Base-by-base conservation (phyloP, 92 coral and sea anemone genomes). In the Parazoanthus darwini region DNA sequence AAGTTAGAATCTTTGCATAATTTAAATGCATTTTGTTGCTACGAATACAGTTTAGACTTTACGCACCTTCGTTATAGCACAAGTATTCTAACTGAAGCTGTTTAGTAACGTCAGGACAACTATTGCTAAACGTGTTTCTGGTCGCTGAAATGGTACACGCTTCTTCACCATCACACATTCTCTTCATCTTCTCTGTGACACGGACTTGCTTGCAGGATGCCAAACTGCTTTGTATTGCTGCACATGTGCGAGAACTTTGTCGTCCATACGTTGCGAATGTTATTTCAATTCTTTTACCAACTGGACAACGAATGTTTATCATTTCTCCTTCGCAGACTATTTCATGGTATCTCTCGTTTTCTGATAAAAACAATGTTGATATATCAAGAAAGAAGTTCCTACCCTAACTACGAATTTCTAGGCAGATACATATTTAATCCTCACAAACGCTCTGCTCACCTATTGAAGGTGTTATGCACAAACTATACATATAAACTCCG, bases 41-140 rank as follows among this genome's bases (percentile, higher is more conserved):
- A 26, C 74, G 11, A 67, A n/a, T 67, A 23, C 74, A 26, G 18
- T 72, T 8, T 72, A 1, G 36, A 2, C 25, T n/a, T 78, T 78
- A 2, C 58, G 18, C 42, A 78, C 82, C 82, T 78, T 44, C 82
- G 2, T 48, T 78, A 26, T 78, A 78, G 63, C 82, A 78, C 7
- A 43, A 10, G 82, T 78, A 78, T 26, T 78, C 82, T 10, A 78
- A 6, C 65, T 78, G 82, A n/a, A 78, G 82, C 23, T 78, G 82
- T 26, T 78, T 78, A 10, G 50, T 50, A 16, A 50, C 63, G 82
- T 26, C 59, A 9, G 82, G 82, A 46, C 82, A 78, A 25, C 13
- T n/a, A 26, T n/a, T 46, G 35, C 39, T 65, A 23, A 78, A 78
- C 6, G 0, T 78, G 51, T 43, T 78, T 23, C 63, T n/a, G 8